phyloP scores from a whole-genome alignment of 2,888 invertebrate species.

The Stenoptilia bipunctidactyla region DNA sequence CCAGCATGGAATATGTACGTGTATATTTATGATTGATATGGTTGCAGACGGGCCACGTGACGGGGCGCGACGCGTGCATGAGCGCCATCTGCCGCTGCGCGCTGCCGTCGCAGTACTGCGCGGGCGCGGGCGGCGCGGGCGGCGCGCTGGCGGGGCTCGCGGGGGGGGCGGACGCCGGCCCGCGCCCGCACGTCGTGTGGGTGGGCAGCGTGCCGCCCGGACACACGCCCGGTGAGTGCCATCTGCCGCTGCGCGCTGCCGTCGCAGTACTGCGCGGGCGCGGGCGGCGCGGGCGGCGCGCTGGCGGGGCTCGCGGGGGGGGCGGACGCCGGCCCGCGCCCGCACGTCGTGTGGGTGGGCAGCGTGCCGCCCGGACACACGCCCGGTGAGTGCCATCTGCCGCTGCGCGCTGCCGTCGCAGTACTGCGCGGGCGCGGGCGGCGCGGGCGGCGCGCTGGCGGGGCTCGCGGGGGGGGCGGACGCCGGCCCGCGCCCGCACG shows the following conservation, averaged over 20 bases:
- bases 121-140: conserved; percentile 88
- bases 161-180: conserved; percentile 76
- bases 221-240: conserved; percentile 67
- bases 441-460: conserved; percentile 89
- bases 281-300: conserved; percentile 86
- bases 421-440: conserved; percentile 91
- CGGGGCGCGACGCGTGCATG: conserved; percentile 93
- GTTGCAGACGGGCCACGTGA: conserved; percentile 51
- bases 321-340: conserved; percentile 81
- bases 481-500: conserved; percentile 89
- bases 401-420: conserved; percentile 96
- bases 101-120: conserved; percentile 93
- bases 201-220: conserved; percentile 95
- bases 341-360: conserved; percentile 97
- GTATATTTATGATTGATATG: too few species aligned
- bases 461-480: conserved; percentile 81
- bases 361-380: conserved; percentile 90
- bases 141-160: conserved; percentile 93
- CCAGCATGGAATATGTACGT: too few species aligned
- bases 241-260: conserved; percentile 88
- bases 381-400: conserved; percentile 40
- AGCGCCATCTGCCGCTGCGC: conserved; percentile 97
- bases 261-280: conserved; percentile 93
- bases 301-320: conserved; percentile 88
- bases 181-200: conserved; percentile 94